These are phyloP conservation scores for Aricia artaxerxes DNA, from an alignment of 2,888 invertebrate species.

Conservation along the genomic window DNA sequence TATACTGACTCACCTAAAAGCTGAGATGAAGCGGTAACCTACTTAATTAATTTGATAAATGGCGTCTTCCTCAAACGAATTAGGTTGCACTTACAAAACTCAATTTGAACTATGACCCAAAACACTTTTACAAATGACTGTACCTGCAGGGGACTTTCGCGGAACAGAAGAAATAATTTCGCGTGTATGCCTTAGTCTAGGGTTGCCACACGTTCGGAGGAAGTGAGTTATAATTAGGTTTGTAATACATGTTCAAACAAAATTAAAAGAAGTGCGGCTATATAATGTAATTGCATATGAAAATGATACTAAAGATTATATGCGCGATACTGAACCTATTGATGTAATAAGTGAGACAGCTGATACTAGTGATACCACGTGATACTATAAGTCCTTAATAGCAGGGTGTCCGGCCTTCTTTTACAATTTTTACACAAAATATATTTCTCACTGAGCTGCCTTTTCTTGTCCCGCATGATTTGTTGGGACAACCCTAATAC, in stretches of 20 bases:
- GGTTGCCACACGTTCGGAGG: background rate
- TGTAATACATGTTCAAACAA: too few species aligned
- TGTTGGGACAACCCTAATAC: constrained; percentile 28
- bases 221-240: background rate
- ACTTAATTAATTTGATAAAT: constrained; percentile 14
- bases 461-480: background rate
- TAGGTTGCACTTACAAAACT: constrained; percentile 13
- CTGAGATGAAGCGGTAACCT: constrained; percentile 3
- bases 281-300: too few species aligned
- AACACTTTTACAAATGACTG: constrained; percentile 42
- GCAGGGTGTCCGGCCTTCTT: too few species aligned
- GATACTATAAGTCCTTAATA: too few species aligned
- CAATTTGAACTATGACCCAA: constrained; percentile 19
- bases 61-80: constrained; percentile 3
- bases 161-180: constrained; percentile 62
- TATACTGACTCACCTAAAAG: background rate
- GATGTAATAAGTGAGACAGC: too few species aligned
- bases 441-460: too few species aligned
- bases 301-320: too few species aligned
- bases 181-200: constrained; percentile 55
- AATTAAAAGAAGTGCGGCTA: too few species aligned
- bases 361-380: too few species aligned
- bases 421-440: too few species aligned
- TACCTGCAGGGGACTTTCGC: constrained; percentile 57
- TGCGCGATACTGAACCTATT: too few species aligned